Evolutionary conservation across 1,140 invertebrate genomes (phyloP).

Genomic region (Drosophila equinoxialis): DNA sequence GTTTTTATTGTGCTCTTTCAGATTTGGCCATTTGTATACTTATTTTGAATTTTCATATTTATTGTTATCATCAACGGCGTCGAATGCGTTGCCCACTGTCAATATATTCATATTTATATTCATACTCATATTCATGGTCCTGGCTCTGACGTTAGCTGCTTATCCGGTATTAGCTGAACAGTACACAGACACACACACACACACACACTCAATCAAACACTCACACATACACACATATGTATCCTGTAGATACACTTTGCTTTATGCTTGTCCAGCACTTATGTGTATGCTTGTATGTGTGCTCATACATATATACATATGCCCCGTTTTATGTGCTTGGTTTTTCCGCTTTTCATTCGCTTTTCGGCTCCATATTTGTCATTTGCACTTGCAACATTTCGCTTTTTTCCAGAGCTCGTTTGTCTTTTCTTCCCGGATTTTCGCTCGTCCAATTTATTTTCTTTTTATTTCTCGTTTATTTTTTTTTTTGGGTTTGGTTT

Average conservation of each 20-base stretch:
- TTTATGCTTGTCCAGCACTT: constrained; percentile 13
- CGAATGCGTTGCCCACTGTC: constrained; percentile 37
- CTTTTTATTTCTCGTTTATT: constrained; percentile 7
- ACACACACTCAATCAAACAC: neutral
- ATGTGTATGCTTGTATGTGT: neutral
- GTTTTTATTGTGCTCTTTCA: constrained; percentile 57
- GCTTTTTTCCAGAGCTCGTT: constrained; percentile 11
- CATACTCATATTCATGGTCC: constrained; percentile 39
- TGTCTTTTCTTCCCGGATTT: constrained; percentile 4
- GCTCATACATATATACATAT: too few relatives aligned
- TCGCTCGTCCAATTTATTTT: constrained; percentile 5
- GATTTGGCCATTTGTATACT: constrained; percentile 63
- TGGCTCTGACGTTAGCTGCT: constrained; percentile 11
- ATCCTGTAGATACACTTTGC: neutral
- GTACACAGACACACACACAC: neutral
- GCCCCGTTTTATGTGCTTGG: neutral
- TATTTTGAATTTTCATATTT: constrained; percentile 64
- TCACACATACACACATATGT: neutral
- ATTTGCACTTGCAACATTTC: constrained; percentile 22
- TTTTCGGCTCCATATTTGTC: constrained; percentile 22
- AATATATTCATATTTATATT: constrained; percentile 35
- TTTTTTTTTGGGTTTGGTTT: constrained; percentile 21
- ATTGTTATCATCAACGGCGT: constrained; percentile 48
- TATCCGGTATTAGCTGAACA: constrained; percentile 19
- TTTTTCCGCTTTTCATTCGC: constrained; percentile 3